Conservation (phyloP, 37 sponge, comb jelly and placozoan species). For the Oopsacas minuta region DNA sequence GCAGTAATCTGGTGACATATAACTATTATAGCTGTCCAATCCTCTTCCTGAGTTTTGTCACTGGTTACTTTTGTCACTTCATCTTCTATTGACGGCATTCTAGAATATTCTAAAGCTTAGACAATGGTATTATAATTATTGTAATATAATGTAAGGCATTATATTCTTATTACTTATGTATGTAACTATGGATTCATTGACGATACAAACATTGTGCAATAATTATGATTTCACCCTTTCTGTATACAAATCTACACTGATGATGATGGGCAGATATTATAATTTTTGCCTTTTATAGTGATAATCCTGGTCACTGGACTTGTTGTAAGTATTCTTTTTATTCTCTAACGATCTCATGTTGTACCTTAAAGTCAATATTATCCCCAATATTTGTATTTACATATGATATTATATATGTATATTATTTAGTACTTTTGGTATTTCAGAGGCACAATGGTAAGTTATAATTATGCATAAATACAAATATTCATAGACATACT, state of each 20-base stretch:
- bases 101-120: too few relatives aligned
- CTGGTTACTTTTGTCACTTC: background rate
- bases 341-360: background rate
- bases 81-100: conserved; percentile 8
- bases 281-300: background rate
- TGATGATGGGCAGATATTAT: background rate
- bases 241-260: too few relatives aligned
- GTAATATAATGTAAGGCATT: too few relatives aligned
- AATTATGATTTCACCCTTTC: too few relatives aligned
- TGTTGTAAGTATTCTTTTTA: background rate
- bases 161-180: too few relatives aligned
- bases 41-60: conserved; percentile 10
- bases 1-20: background rate
- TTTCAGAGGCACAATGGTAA: background rate
- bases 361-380: background rate
- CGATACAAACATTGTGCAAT: too few relatives aligned
- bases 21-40: background rate
- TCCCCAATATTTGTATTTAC: background rate
- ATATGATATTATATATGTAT: background rate
- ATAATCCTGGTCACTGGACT: background rate
- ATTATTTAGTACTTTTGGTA: conserved; percentile 5
- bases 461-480: too few relatives aligned
- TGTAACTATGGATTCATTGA: too few relatives aligned
- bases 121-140: too few relatives aligned
- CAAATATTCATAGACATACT: too few relatives aligned